Conservation (phyloP, 30 jellyfish, hydroid and myxozoan species). For the Catostylus mosaicus region DNA sequence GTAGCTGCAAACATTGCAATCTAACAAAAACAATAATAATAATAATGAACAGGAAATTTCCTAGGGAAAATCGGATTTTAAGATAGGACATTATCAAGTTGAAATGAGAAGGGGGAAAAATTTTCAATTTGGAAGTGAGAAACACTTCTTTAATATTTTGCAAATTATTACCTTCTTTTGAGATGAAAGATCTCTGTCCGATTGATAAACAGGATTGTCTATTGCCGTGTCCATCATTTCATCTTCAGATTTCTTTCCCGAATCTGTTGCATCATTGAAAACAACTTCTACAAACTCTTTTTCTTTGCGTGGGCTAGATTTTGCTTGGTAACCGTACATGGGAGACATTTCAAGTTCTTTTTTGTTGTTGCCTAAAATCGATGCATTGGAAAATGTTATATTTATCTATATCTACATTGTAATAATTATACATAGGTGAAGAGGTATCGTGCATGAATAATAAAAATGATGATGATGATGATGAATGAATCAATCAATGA, state of each 20-base stretch:
- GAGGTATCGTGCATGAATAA: too few relatives aligned
- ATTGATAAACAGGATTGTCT: constrained; percentile 44
- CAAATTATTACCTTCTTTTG: constrained; percentile 6
- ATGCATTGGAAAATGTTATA: too few relatives aligned
- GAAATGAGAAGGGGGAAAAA: too few relatives aligned
- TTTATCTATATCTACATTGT: too few relatives aligned
- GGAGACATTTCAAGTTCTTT: constrained; percentile 6
- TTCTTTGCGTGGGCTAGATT: not conserved
- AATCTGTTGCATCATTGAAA: constrained; percentile 10
- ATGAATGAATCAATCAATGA: too few relatives aligned
- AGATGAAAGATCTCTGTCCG: constrained; percentile 4
- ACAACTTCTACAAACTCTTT: constrained; percentile 44
- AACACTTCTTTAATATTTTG: too few relatives aligned
- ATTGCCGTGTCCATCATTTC: constrained; percentile 35
- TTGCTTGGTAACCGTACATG: not conserved
- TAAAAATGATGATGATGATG: too few relatives aligned
- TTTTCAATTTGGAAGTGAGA: too few relatives aligned
- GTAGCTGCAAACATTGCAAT: constrained; percentile 17
- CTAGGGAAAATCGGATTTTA: too few relatives aligned
- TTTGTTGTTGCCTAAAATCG: not conserved
- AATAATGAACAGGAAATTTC: too few relatives aligned
- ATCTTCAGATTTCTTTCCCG: not conserved
- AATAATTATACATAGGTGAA: too few relatives aligned
- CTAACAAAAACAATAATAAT: constrained; percentile 21
- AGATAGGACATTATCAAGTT: too few relatives aligned